Percentiles rank a stretch among this genome's conserved stretches.
phyloP scores from a whole-genome alignment of 2,888 invertebrate species.

The Hyles lineata region DNA sequence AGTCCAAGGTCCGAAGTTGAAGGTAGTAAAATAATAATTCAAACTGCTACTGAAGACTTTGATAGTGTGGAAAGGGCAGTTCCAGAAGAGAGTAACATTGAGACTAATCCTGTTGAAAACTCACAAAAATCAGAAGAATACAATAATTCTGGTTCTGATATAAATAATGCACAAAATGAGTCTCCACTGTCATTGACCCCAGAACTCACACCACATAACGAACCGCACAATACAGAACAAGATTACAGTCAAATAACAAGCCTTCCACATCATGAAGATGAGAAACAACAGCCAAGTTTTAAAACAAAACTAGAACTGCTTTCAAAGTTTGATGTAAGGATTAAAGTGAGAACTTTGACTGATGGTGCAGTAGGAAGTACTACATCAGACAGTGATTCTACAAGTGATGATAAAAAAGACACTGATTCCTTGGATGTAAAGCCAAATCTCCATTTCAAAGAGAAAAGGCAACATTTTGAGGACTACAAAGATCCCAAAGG shows the following conservation, averaged over 20 bases:
- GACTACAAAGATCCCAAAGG: constrained; percentile 55
- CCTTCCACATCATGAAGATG: constrained; percentile 51
- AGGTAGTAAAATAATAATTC: constrained; percentile 61
- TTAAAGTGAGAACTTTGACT: constrained; percentile 79
- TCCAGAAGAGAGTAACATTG: constrained; percentile 34
- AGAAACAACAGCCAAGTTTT: constrained; percentile 59
- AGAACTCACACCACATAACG: constrained; percentile 49
- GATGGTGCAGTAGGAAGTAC: constrained; percentile 69
- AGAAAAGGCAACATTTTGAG: constrained; percentile 63
- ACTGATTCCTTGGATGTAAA: constrained; percentile 50
- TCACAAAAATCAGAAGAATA: constrained; percentile 31
- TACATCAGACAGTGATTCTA: constrained; percentile 66
- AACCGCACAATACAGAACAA: constrained; percentile 54
- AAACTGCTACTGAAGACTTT: constrained; percentile 52
- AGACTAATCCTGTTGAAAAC: constrained; percentile 3
- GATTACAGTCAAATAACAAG: constrained; percentile 59
- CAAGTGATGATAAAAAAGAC: constrained; percentile 51
- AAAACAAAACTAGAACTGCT: constrained; percentile 79
- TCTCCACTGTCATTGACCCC: constrained; percentile 50
- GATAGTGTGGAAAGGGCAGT: constrained; percentile 1
- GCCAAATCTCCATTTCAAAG: constrained; percentile 57
- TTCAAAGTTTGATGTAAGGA: constrained; percentile 83
- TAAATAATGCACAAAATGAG: constrained; percentile 52
- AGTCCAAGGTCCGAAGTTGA: constrained; percentile 60
- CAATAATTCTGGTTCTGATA: constrained; percentile 50